Evolutionary conservation across 2,797 vertebrate species (phyloP).

Genomic region (Esox lucius): DNA sequence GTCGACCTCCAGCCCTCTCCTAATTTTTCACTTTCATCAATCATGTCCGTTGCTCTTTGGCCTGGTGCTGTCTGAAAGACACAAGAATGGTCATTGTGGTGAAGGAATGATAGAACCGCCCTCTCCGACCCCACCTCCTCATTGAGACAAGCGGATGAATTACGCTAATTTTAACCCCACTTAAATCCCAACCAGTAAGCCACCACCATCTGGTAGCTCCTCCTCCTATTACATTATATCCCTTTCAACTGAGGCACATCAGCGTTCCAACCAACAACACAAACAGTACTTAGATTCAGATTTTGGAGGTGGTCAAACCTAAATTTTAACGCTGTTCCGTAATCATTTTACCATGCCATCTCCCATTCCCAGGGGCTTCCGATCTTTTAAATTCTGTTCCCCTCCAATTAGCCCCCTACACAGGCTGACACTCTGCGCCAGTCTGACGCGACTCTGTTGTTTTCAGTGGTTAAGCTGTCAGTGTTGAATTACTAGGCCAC

Average conservation of each 20-base stretch:
- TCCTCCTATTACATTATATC: not conserved
- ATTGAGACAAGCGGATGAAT: conserved; percentile 30
- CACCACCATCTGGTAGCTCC: too few species aligned
- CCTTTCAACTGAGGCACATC: not conserved
- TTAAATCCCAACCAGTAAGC: conserved; percentile 1
- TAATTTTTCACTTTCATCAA: conserved; percentile 10
- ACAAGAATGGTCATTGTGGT: conserved; percentile 43
- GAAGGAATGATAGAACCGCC: conserved; percentile 12
- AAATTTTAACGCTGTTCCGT: not conserved
- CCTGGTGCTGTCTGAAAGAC: conserved; percentile 5
- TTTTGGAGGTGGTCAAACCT: not conserved
- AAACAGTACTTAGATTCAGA: not conserved
- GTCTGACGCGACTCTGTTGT: conserved; percentile 6
- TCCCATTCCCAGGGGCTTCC: not conserved
- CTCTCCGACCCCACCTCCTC: not conserved
- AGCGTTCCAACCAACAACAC: conserved; percentile 8
- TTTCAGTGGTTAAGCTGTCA: conserved; percentile 13
- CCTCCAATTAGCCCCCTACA: conserved; percentile 2
- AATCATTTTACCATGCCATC: not conserved
- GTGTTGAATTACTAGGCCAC: conserved; percentile 5
- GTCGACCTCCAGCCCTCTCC: conserved; percentile 18
- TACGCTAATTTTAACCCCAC: conserved; percentile 25
- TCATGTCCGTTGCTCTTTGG: conserved; percentile 1
- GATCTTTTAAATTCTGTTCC: not conserved
- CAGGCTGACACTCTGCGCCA: conserved; percentile 6